phyloP scores from a whole-genome alignment of 2,888 invertebrate genomes.

The Synergus japonicus region DNA sequence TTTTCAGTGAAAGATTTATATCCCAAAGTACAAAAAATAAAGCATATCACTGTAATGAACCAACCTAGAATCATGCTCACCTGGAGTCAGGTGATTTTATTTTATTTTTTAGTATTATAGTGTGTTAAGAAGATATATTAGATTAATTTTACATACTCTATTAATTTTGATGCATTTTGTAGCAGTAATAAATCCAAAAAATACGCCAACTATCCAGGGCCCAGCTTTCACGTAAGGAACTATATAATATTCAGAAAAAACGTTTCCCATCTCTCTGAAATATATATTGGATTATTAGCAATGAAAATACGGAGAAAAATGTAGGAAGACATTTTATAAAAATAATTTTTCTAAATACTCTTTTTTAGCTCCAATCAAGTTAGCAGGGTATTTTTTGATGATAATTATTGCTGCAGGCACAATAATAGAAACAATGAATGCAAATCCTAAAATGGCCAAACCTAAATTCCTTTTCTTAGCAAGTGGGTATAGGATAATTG shows the following conservation, averaged over 20 bases:
- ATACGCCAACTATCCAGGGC: conserved; percentile 56
- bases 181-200: conserved; percentile 50
- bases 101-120: not conserved
- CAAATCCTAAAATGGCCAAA: conserved; percentile 61
- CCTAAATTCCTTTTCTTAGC: conserved; percentile 75
- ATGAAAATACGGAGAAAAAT: not conserved
- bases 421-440: not conserved
- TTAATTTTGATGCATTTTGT: conserved; percentile 48
- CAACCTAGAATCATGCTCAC: conserved; percentile 22
- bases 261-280: conserved; percentile 1
- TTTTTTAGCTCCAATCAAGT: not conserved
- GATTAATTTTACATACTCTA: conserved; percentile 69
- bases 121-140: not conserved
- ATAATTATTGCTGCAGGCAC: not conserved
- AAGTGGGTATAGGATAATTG: conserved; percentile 79
- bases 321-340: not conserved
- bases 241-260: conserved; percentile 47
- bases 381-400: not conserved
- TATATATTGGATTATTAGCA: not conserved
- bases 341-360: not conserved
- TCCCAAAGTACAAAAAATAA: conserved; percentile 43
- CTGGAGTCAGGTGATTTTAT: not conserved
- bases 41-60: not conserved
- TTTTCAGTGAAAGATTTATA: conserved; percentile 61
- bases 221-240: conserved; percentile 50